Conservation (phyloP, 2,888 invertebrate genomes). For the Abrostola tripartita region DNA sequence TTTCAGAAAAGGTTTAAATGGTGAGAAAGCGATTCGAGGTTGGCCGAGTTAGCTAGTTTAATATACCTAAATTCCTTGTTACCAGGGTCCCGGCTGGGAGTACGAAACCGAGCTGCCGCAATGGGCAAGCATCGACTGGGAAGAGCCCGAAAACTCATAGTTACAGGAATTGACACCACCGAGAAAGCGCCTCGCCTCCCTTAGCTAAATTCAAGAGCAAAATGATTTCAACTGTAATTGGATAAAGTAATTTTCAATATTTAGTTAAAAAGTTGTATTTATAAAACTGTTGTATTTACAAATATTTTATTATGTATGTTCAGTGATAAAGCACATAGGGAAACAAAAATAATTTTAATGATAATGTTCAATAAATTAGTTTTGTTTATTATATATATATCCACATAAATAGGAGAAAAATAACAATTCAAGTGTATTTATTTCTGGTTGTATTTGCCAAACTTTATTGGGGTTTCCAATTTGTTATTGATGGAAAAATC, state of each 20-base stretch:
- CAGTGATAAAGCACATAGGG: no score
- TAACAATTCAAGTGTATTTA: background rate
- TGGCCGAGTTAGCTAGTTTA: no score
- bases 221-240: slow-evolving; percentile 3
- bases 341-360: background rate
- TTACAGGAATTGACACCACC: slow-evolving; percentile 73
- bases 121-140: slow-evolving; percentile 97
- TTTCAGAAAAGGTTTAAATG: no score
- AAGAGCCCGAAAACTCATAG: slow-evolving; percentile 89
- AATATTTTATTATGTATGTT: no score
- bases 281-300: background rate
- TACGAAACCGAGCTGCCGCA: slow-evolving; percentile 97
- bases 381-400: background rate
- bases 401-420: background rate
- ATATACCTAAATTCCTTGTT: slow-evolving; percentile 7
- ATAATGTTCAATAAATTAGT: background rate
- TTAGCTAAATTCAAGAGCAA: slow-evolving; percentile 32
- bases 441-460: slow-evolving; percentile 1
- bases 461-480: background rate
- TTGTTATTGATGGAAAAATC: background rate
- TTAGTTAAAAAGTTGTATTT: background rate
- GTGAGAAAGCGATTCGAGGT: no score
- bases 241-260: background rate
- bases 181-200: slow-evolving; percentile 72
- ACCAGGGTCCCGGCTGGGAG: slow-evolving; percentile 97